Evolutionary conservation across 2,113 vertebrate species (phyloP).

Genomic region (Meriones unguiculatus): DNA sequence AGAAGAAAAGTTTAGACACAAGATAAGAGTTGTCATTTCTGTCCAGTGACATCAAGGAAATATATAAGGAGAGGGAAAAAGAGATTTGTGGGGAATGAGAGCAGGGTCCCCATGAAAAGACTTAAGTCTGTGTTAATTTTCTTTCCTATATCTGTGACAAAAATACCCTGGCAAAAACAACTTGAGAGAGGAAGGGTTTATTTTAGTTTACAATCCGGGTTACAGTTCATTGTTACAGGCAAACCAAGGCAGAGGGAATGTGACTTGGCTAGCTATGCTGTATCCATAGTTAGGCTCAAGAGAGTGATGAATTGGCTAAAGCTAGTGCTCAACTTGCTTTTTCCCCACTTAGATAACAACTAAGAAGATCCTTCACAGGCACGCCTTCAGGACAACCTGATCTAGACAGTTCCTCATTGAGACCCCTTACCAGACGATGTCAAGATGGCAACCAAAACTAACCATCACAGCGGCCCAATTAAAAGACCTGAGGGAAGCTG

Average conservation of each 20-base stretch:
- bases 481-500: background rate
- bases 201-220: background rate
- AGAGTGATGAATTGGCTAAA: background rate
- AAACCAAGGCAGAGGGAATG: background rate
- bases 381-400: background rate
- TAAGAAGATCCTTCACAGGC: background rate
- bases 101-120: background rate
- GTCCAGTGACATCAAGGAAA: background rate
- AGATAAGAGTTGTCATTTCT: background rate
- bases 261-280: background rate
- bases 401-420: background rate
- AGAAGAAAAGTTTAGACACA: background rate
- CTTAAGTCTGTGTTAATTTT: background rate
- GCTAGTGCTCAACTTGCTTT: background rate
- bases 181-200: background rate
- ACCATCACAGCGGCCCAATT: too few species aligned
- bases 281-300: background rate
- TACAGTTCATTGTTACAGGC: background rate
- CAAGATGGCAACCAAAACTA: background rate
- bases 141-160: background rate
- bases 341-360: background rate
- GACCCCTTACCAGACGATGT: background rate
- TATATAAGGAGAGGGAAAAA: background rate
- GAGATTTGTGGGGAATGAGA: background rate
- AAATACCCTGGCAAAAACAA: background rate